Evolutionary conservation across 2,888 invertebrate genomes (phyloP).

Genomic region (Amphipyra berbera): DNA sequence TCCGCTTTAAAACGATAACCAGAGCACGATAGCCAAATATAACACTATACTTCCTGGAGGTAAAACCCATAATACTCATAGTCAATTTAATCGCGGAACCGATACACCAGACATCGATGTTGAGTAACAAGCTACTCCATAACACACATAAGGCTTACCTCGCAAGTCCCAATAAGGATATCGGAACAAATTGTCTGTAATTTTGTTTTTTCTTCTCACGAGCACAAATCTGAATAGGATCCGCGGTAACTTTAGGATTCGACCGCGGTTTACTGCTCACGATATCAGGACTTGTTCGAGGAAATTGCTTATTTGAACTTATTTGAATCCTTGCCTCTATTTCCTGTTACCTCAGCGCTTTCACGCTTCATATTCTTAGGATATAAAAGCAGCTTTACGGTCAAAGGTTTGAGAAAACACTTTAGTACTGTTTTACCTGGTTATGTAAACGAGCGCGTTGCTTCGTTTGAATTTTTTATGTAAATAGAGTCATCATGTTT

Average conservation of each 20-base stretch:
- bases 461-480: slow-evolving; percentile 6
- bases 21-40: slow-evolving; percentile 13
- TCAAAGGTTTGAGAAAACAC: slow-evolving; percentile 26
- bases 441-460: not conserved
- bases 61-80: slow-evolving; percentile 3
- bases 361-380: slow-evolving; percentile 66
- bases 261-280: slow-evolving; percentile 79
- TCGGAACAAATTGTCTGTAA: slow-evolving; percentile 86
- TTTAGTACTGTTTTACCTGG: slow-evolving; percentile 29
- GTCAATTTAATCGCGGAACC: slow-evolving; percentile 23
- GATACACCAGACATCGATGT: slow-evolving; percentile 20
- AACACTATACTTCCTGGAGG: slow-evolving; percentile 9
- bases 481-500: not conserved
- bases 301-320: slow-evolving; percentile 84
- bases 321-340: slow-evolving; percentile 75
- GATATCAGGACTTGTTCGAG: slow-evolving; percentile 70
- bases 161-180: slow-evolving; percentile 85
- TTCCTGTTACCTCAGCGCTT: slow-evolving; percentile 64
- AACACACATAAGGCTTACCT: slow-evolving; percentile 79
- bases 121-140: slow-evolving; percentile 42
- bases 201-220: slow-evolving; percentile 87
- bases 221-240: slow-evolving; percentile 76
- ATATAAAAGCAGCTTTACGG: slow-evolving; percentile 43
- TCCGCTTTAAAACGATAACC: slow-evolving; percentile 8
- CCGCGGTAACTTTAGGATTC: slow-evolving; percentile 62